Evolutionary conservation across 2,888 invertebrate genomes (phyloP).

Genomic region (Cacoxenus indagator): DNA sequence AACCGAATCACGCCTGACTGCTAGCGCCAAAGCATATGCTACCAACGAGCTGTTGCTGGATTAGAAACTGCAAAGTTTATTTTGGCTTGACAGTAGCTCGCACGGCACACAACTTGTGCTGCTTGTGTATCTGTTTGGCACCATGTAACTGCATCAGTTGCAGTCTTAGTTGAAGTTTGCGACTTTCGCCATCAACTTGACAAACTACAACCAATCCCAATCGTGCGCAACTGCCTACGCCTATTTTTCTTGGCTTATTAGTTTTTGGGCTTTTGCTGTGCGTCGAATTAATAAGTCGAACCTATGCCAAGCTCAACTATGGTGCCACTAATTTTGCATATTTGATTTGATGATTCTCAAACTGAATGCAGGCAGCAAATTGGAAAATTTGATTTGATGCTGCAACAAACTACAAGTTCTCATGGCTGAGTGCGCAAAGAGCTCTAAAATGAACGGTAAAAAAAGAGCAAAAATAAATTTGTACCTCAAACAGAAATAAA

Average conservation of each 20-base stretch:
- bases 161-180: too few species aligned
- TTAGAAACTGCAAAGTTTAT: conserved; percentile 55
- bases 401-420: conserved; percentile 38
- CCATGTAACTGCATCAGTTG: too few species aligned
- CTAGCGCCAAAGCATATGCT: too few species aligned
- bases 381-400: conserved; percentile 30
- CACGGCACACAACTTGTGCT: conserved; percentile 16
- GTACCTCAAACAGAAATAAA: background rate
- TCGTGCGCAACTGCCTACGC: conserved; percentile 37
- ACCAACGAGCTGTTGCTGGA: too few species aligned
- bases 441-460: background rate
- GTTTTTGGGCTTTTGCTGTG: conserved; percentile 43
- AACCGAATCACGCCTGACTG: too few species aligned
- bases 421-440: conserved; percentile 45
- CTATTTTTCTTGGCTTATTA: conserved; percentile 53
- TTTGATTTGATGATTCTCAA: background rate
- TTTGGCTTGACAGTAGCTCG: conserved; percentile 24
- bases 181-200: background rate
- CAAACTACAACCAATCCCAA: conserved; percentile 2
- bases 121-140: conserved; percentile 9
- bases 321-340: background rate
- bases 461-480: background rate
- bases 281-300: background rate
- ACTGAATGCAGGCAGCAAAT: conserved; percentile 8
- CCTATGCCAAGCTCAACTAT: background rate